Evolutionary conservation across 2,888 invertebrate species (phyloP).

Genomic region (Barypeithes pellucidus): DNA sequence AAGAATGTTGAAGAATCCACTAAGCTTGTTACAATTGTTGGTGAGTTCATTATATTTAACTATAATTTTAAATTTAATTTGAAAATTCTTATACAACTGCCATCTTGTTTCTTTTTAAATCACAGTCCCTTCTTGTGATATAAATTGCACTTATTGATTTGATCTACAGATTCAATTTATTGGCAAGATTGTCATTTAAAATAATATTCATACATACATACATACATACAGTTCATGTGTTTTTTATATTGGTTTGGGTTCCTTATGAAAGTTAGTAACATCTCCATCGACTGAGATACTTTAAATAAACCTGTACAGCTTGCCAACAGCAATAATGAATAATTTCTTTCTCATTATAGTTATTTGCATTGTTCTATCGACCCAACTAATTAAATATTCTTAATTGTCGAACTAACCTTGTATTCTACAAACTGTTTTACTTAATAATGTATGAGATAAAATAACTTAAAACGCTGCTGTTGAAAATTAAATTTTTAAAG

Average conservation of each 20-base stretch:
- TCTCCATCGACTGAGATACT: no score
- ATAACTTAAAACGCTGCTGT: not conserved
- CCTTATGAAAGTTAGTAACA: no score
- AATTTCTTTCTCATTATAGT: not conserved
- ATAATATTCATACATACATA: no score
- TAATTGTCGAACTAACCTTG: not conserved
- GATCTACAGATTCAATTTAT: no score
- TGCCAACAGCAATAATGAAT: no score
- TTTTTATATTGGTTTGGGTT: no score
- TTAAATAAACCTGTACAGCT: no score
- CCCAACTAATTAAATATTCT: constrained; percentile 4
- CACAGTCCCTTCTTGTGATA: no score
- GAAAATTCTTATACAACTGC: not conserved
- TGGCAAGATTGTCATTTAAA: no score
- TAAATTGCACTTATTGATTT: no score
- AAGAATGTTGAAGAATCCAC: not conserved
- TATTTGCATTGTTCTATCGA: not conserved
- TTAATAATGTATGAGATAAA: constrained; percentile 1
- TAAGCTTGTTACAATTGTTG: constrained; percentile 14
- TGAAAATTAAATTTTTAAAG: not conserved
- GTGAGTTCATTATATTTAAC: constrained; percentile 4
- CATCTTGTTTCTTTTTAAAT: no score
- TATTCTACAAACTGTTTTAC: not conserved
- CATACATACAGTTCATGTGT: no score
- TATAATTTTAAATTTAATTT: not conserved